Conservation (phyloP, 2,888 invertebrate species). For the Watsonalla binaria region DNA sequence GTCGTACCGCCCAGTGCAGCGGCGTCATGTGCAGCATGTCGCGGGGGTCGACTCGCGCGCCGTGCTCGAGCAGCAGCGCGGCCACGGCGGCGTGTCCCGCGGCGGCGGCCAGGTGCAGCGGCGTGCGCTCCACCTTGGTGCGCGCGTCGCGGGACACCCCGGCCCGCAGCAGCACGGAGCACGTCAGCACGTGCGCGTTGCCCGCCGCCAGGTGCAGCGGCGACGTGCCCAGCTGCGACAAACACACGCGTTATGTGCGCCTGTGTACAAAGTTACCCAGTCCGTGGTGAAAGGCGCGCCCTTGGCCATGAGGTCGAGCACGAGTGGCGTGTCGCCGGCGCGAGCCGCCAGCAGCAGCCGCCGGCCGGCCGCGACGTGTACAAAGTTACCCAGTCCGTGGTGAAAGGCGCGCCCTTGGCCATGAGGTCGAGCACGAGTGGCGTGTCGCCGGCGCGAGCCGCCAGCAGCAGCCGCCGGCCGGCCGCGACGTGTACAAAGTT, state of each 20-base stretch:
- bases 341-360: constrained; percentile 87
- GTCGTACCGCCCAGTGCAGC: constrained; percentile 90
- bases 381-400: constrained; percentile 90
- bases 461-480: constrained; percentile 80
- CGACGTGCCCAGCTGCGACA: constrained; percentile 88
- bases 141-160: constrained; percentile 93
- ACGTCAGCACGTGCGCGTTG: constrained; percentile 87
- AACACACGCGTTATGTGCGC: not conserved
- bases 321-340: constrained; percentile 86
- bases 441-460: constrained; percentile 88
- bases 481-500: constrained; percentile 13
- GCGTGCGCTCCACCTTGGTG: constrained; percentile 93
- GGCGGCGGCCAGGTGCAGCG: constrained; percentile 92
- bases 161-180: constrained; percentile 88
- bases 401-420: constrained; percentile 93
- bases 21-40: constrained; percentile 85
- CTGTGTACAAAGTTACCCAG: constrained; percentile 60
- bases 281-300: constrained; percentile 93
- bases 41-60: constrained; percentile 46
- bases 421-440: constrained; percentile 87
- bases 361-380: not conserved
- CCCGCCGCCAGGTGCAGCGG: constrained; percentile 91
- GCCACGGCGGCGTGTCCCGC: constrained; percentile 89
- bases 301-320: constrained; percentile 87
- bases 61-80: constrained; percentile 80